Conservation (phyloP, 2,888 invertebrate species). For the Drosophila anomalata region DNA sequence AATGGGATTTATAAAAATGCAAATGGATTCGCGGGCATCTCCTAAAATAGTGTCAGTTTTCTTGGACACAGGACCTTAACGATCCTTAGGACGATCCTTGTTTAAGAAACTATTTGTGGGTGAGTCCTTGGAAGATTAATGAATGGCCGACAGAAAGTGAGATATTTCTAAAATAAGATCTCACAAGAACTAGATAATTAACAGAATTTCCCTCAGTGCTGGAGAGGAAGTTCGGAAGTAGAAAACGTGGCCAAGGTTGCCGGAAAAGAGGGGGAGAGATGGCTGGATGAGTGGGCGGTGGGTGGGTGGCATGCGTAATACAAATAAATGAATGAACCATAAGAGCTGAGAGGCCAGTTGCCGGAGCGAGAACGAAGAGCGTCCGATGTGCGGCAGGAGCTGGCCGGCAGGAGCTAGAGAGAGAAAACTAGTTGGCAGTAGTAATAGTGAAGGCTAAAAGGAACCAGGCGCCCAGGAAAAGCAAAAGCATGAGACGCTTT, state of each 20-base stretch:
- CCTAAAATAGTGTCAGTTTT: conserved; percentile 26
- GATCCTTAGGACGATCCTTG: background rate
- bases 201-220: background rate
- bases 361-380: conserved; percentile 3
- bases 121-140: conserved; percentile 82
- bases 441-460: conserved; percentile 66
- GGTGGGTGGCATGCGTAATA: conserved; percentile 52
- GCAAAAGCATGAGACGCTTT: conserved; percentile 14
- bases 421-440: conserved; percentile 52
- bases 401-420: conserved; percentile 19
- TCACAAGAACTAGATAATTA: too few relatives aligned
- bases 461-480: conserved; percentile 58
- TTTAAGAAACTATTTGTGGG: conserved; percentile 81
- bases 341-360: conserved; percentile 13
- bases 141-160: conserved; percentile 69
- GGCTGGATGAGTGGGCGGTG: background rate
- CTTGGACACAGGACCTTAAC: background rate
- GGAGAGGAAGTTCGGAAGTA: conserved; percentile 20
- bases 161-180: background rate
- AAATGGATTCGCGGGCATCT: conserved; percentile 39
- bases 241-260: conserved; percentile 32
- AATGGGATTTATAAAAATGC: conserved; percentile 39
- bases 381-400: conserved; percentile 5
- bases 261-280: background rate
- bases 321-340: conserved; percentile 70